A percentile compares a stretch with the other conserved stretches of the same genome.
These are phyloP conservation scores for Acrobasis repandana DNA, from an alignment of 2,888 invertebrate genomes.

Conservation along the genomic window DNA sequence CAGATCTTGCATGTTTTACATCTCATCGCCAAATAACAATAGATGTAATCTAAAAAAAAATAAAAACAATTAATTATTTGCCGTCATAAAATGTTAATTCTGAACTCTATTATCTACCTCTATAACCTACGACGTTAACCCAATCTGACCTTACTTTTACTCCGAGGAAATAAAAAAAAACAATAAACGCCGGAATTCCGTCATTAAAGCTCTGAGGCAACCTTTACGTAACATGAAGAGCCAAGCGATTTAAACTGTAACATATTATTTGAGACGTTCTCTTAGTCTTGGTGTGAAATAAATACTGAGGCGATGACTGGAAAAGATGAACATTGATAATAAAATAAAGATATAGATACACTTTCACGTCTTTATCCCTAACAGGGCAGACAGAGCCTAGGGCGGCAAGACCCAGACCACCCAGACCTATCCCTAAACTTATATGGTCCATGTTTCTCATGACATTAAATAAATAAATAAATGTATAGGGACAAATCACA, in stretches of 20 bases:
- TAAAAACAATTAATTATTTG: no score
- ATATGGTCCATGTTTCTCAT: no score
- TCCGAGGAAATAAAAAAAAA: conserved; percentile 11
- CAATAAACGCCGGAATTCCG: conserved; percentile 19
- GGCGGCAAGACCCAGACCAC: no score
- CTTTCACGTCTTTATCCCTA: no score
- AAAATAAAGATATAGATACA: no score
- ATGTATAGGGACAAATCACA: no score
- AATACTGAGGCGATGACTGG: neutral
- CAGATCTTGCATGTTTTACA: no score
- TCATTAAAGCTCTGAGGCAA: conserved; percentile 1
- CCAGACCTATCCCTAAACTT: no score
- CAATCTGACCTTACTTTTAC: conserved; percentile 10
- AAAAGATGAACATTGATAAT: neutral
- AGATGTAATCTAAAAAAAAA: no score
- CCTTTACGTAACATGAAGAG: conserved; percentile 4
- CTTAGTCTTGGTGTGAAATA: neutral
- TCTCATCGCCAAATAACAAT: no score
- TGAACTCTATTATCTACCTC: neutral
- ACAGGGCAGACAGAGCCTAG: no score
- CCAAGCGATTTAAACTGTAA: neutral
- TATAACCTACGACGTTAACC: neutral
- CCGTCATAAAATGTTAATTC: neutral
- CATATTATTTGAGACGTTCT: neutral
- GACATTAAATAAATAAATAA: no score